Evolutionary conservation across 2,113 vertebrate species (phyloP).

Genomic region (Mus pahari): DNA sequence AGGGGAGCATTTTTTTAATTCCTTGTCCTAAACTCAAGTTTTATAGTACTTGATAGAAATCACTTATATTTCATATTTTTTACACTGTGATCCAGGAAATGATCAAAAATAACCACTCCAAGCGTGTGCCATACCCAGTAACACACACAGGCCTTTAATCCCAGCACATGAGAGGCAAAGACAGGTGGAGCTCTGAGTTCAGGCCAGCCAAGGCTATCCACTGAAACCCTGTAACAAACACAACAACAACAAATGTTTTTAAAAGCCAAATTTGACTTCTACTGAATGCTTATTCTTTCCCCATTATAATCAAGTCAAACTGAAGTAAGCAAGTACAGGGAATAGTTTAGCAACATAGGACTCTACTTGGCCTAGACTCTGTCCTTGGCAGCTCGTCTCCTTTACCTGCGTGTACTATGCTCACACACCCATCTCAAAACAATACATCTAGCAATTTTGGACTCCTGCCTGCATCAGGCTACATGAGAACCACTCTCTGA

Average conservation of each 20-base stretch:
- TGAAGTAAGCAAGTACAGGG: neutral
- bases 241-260: neutral
- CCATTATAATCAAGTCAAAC: neutral
- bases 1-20: neutral
- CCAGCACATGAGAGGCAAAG: neutral
- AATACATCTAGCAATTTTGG: neutral
- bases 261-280: neutral
- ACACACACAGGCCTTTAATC: neutral
- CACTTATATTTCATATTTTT: neutral
- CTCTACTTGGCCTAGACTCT: neutral
- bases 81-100: neutral
- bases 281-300: neutral
- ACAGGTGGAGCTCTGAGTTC: neutral
- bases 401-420: neutral
- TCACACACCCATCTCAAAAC: neutral
- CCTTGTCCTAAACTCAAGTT: neutral
- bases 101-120: neutral
- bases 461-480: neutral
- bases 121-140: neutral
- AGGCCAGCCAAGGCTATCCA: neutral
- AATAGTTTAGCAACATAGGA: neutral
- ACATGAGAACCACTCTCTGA: neutral
- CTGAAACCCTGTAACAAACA: neutral
- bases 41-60: neutral
- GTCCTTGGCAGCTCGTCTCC: neutral